Base-by-base conservation (phyloP, 1,140 invertebrate species). In the Phymastichus coffea region DNA sequence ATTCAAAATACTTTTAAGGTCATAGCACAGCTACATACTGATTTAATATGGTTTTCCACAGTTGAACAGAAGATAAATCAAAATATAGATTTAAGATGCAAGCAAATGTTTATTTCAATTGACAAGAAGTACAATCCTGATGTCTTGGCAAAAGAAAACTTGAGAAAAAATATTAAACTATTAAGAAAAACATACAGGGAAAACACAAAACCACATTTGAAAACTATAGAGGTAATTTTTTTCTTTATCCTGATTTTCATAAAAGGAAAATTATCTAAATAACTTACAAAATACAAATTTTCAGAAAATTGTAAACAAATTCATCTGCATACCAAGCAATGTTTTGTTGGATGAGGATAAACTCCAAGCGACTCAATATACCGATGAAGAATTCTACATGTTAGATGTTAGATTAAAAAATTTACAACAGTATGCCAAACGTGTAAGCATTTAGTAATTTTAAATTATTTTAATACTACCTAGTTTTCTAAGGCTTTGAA, bases 291-390 rank as follows among this genome's bases (percentile, higher is more conserved):
- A 43, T 35, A 26, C 19, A 41, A n/a, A 23, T 23, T 40, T 57
- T 38, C 38, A 77, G 75, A 66, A 64, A 57, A 51, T 51, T 14
- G 52, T 73, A 6, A 61, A 70, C 23, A 71, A 70, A 60, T 69
- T 65, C 17, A 64, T 76, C 37, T 26, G 54, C 28, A 54, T 77
- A 14, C 74, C 75, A 4, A 40, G 57, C 23, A 67, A 75, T 51
- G 53, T 77, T 53, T 51, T 77, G 37, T 52, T 74, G 7, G 61
- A 74, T 1, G 72, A 74, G 26, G 75, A 77, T 46, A 62, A 65
- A 48, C 43, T 37, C 49, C 75, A 77, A 56, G 57, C 28, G n/a
- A 64, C 20, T 35, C 74, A 74, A 48, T 76, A 72, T 10, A 70
- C 61, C 2, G 59, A 70, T 6, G 33, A 62, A 35, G 72, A 77